Evolutionary conservation across 2,113 vertebrate species (phyloP), one percentile per base, ranked within the genome.

Genomic region (Typhlomys cinereus): DNA sequence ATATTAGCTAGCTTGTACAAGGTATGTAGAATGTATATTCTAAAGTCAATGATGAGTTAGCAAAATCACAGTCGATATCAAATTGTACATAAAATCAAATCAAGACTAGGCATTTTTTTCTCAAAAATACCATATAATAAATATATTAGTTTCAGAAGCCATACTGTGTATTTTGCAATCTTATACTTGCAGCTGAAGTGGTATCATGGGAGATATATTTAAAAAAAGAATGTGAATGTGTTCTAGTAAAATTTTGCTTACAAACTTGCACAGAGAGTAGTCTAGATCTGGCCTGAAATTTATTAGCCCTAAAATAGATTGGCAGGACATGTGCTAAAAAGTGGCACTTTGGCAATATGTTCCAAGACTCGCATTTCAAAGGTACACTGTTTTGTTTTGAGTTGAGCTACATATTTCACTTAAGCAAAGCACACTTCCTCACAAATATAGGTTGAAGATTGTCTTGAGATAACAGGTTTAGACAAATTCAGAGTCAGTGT

Each of bases 241-340:
- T 80, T 54, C 57, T 25, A 92, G 46, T 86, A 61, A 89, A 90
- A 83, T 70, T 80, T 93, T 92, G 82, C 88, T 83, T 48, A 62
- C 12, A 82, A 79, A 93, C 44, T 17, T 15, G 50, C 6, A 34
- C 6, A 82, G n/a, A 36, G 0, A 46, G 4, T 15, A 67, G 25
- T 46, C 4, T 52, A 61, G 11, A 71, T 29, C 25, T 52, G 34
- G 48, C 41, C 29, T 18, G 3, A 17, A 15, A 20, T 27, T 89
- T 44, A 54, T 41, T 36, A 78, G 23, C 1, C 12, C 20, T 59
- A 3, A 50, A 7, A 52, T n/a, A 48, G 29, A 64, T 23, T 8
- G 84, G 10, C 57, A 8, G 9, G n/a, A 13, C 29, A 7, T 14
- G 20, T 34, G 13, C 14, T 75, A 34, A 89, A n/a, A 27, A 48